Base-by-base conservation (phyloP, 2,888 invertebrate species). In the Pseudococcus longispinus region DNA sequence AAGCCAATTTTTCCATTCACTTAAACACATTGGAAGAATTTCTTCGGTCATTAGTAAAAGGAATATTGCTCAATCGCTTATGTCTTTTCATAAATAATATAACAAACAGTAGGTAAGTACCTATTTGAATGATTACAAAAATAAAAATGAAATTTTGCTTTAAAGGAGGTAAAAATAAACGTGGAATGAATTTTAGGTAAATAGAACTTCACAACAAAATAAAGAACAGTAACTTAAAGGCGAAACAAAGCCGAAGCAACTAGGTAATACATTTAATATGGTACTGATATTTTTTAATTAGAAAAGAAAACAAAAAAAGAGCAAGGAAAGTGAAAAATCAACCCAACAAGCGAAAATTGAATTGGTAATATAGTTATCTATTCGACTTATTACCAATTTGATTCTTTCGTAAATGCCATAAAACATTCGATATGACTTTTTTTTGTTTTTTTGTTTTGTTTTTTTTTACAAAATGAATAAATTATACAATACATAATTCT, bases 101-200 rank as follows among this genome's bases (percentile, higher is more conserved):
- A 23, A 65, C 26, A 23, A 29, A 70, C 26, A 15, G 15, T 70
- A 70, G 20, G 42, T 42, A n/a, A n/a, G n/a, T n/a, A n/a, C n/a
- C n/a, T n/a, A 80, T 80, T 80, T 42, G 18, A 29, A 80, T 18
- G n/a, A 32, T 42, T 80, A 37, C 11, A 80, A 80, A 80, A 42
- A 80, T 29, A 80, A 80, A 42, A 80, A 26, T 80, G 20, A 20
- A 80, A 80, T 80, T 80, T 42, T 6, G 77, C 77, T 42, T 70
- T 42, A 42, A 80, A 80, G 37, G 42, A 13, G 42, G 42, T 80
- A 80, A 80, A 42, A 80, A 80, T 80, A 80, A 42, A 80, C 29
- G 77, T 80, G 77, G 77, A 80, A 80, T 80, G 77, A 80, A 37
- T 80, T 80, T 80, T 29, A 37, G 37, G 37, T 37, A 8, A 2